A percentile compares a stretch with the other conserved stretches of the same genome.
Evolutionary conservation across 2,888 invertebrate genomes (phyloP).

Genomic region (Biston stratarius): DNA sequence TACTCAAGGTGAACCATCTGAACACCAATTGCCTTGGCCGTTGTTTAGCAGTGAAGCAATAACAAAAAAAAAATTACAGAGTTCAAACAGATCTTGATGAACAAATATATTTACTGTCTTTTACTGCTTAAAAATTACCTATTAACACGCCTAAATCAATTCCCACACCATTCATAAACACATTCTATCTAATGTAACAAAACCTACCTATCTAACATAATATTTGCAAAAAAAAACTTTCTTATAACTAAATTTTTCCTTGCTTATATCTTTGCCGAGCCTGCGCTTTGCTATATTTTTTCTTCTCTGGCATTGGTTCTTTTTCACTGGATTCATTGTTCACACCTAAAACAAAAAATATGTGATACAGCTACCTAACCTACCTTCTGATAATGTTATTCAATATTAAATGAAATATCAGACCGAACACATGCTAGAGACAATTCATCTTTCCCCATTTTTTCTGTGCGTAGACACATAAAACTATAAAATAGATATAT

Average conservation of each 20-base stretch:
- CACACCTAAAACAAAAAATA: slow-evolving; percentile 60
- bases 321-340: slow-evolving; percentile 65
- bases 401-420: background rate
- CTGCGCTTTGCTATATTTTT: slow-evolving; percentile 91
- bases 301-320: slow-evolving; percentile 74
- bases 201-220: slow-evolving; percentile 6
- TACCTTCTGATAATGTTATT: background rate
- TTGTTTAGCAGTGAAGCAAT: no score
- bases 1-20: no score
- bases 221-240: slow-evolving; percentile 16
- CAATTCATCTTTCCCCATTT: no score
- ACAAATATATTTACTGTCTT: slow-evolving; percentile 14
- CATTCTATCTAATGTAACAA: slow-evolving; percentile 15
- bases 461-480: no score
- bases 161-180: slow-evolving; percentile 28
- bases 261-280: slow-evolving; percentile 91
- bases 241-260: slow-evolving; percentile 86
- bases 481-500: no score
- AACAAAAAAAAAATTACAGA: background rate
- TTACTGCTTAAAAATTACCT: slow-evolving; percentile 8
- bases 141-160: slow-evolving; percentile 17
- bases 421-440: no score
- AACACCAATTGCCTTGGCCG: no score
- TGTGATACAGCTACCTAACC: slow-evolving; percentile 11
- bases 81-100: background rate